These are phyloP conservation scores for Amphiduros pacificus DNA, from an alignment of 2,888 invertebrate species.

Conservation along the genomic window DNA sequence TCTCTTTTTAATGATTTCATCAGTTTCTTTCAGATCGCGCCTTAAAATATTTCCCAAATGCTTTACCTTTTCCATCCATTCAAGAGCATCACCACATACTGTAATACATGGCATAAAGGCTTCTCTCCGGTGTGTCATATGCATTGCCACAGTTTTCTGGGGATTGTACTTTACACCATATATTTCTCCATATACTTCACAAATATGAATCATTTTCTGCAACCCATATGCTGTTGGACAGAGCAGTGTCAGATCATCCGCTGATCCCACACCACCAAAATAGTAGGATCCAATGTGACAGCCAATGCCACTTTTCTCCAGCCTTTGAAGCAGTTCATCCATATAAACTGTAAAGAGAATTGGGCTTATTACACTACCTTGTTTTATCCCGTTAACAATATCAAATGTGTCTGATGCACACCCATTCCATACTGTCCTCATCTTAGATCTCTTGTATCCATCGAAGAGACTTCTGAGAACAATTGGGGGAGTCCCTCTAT, in stretches of 20 bases:
- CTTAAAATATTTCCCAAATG: too few species aligned
- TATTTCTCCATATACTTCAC: not conserved
- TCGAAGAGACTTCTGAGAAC: not conserved
- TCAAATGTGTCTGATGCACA: not conserved
- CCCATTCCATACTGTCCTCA: not conserved
- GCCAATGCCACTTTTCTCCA: not conserved
- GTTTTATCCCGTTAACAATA: not conserved
- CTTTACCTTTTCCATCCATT: too few species aligned
- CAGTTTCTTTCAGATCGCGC: too few species aligned
- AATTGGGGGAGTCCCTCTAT: not conserved
- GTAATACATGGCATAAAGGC: too few species aligned
- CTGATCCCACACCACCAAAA: not conserved
- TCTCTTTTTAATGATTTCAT: too few species aligned
- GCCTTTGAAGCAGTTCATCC: not conserved
- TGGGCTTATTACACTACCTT: not conserved
- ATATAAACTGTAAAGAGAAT: not conserved
- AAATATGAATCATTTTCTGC: not conserved
- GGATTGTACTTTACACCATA: not conserved
- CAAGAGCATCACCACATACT: too few species aligned
- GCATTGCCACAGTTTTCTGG: not conserved
- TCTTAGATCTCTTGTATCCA: not conserved
- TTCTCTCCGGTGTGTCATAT: too few species aligned
- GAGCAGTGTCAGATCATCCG: not conserved
- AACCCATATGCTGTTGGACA: not conserved
- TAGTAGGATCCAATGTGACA: not conserved